These are phyloP conservation scores for Agrochola lychnidis DNA, from an alignment of 2,888 invertebrate genomes.

Conservation along the genomic window DNA sequence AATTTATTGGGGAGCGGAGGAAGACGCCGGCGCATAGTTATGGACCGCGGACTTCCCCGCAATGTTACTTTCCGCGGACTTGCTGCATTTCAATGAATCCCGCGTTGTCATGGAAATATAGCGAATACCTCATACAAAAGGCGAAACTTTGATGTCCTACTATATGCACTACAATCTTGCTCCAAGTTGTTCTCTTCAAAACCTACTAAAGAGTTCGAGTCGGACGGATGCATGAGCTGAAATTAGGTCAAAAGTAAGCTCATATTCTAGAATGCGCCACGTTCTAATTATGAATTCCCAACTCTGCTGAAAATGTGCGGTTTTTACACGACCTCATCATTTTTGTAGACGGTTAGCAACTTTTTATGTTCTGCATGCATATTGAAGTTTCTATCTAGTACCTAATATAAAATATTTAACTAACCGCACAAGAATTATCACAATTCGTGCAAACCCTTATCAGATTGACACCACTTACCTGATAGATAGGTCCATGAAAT, in stretches of 20 bases:
- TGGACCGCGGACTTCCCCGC: slow-evolving; percentile 70
- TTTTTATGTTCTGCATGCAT: slow-evolving; percentile 27
- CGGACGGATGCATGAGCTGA: slow-evolving; percentile 50
- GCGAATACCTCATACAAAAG: slow-evolving; percentile 69
- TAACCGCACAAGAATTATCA: slow-evolving; percentile 3
- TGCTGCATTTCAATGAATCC: slow-evolving; percentile 74
- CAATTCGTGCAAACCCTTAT: neutral
- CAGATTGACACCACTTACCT: slow-evolving; percentile 18
- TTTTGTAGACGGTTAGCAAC: slow-evolving; percentile 34
- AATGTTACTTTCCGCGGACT: slow-evolving; percentile 71
- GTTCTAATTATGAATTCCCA: slow-evolving; percentile 63
- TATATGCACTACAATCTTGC: slow-evolving; percentile 66
- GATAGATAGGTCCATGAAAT: slow-evolving; percentile 42
- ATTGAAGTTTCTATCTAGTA: neutral
- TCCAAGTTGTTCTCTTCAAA: slow-evolving; percentile 70
- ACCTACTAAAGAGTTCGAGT: slow-evolving; percentile 67
- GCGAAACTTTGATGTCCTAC: slow-evolving; percentile 62
- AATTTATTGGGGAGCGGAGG: slow-evolving; percentile 76
- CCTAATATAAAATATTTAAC: slow-evolving; percentile 5
- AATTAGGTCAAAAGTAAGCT: slow-evolving; percentile 66
- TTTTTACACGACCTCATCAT: slow-evolving; percentile 53
- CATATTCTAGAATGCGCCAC: slow-evolving; percentile 63
- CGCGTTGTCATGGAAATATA: slow-evolving; percentile 76
- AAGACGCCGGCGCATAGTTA: slow-evolving; percentile 70
- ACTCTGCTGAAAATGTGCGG: slow-evolving; percentile 41